Percentiles rank a stretch among this genome's conserved stretches.
Conservation (phyloP, 2,888 invertebrate species). For the Nomada hirtipes region DNA sequence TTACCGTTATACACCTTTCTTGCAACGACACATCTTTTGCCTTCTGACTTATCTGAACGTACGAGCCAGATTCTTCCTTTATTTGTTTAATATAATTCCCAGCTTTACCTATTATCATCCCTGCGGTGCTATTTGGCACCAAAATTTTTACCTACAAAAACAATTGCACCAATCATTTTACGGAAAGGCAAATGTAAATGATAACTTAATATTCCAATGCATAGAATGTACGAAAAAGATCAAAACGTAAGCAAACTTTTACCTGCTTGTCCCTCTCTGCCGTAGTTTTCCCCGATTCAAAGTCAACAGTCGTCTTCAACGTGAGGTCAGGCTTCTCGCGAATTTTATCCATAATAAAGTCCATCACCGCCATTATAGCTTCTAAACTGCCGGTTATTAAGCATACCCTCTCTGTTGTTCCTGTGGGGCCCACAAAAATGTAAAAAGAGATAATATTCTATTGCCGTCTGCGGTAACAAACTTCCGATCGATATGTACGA, state of each 20-base stretch:
- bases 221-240: background rate
- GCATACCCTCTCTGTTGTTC: conserved; percentile 97
- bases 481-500: background rate
- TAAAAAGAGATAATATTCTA: background rate
- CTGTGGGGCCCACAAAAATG: conserved; percentile 84
- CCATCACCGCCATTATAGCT: conserved; percentile 95
- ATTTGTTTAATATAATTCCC: conserved; percentile 98
- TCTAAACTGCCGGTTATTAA: conserved; percentile 96
- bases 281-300: conserved; percentile 91
- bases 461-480: background rate
- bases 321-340: conserved; percentile 96
- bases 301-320: conserved; percentile 90
- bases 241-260: conserved; percentile 30
- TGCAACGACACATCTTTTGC: conserved; percentile 96
- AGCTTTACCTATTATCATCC: conserved; percentile 99
- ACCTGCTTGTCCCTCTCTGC: conserved; percentile 96
- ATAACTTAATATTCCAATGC: background rate
- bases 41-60: conserved; percentile 98
- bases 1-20: conserved; percentile 97
- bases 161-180: conserved; percentile 35
- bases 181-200: conserved; percentile 6
- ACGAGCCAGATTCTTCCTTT: conserved; percentile 96
- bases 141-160: conserved; percentile 92
- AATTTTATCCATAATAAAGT: conserved; percentile 98
- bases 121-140: conserved; percentile 98